Conservation (phyloP, 2,888 invertebrate genomes). For the Dasypolia templi region DNA sequence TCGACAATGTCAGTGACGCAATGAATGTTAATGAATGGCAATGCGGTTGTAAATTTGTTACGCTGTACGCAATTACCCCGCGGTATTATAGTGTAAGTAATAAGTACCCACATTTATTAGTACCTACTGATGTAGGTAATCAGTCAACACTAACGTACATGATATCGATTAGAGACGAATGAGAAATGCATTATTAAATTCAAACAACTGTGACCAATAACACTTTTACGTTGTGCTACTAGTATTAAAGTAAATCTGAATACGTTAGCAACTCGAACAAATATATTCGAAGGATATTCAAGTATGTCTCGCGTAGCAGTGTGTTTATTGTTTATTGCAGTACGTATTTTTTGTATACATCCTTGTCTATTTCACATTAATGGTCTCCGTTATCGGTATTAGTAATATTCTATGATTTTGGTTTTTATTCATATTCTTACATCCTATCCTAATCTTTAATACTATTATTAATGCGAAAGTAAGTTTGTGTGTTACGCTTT, state of each 20-base stretch:
- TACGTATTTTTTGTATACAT: conserved; percentile 37
- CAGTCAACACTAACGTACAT: conserved; percentile 21
- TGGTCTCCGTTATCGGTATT: not conserved
- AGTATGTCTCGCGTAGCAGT: conserved; percentile 40
- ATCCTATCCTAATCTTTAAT: too few species aligned
- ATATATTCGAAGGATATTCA: not conserved
- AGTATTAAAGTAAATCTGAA: conserved; percentile 13
- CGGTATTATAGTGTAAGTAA: not conserved
- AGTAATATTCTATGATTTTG: not conserved
- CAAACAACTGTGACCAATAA: conserved; percentile 32
- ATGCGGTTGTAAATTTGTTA: too few species aligned
- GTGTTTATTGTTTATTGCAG: conserved; percentile 43
- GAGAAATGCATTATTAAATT: conserved; percentile 32
- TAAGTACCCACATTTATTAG: not conserved
- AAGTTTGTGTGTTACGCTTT: too few species aligned
- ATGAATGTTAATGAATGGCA: too few species aligned
- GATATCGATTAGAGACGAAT: conserved; percentile 24
- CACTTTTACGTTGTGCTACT: not conserved
- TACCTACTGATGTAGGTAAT: conserved; percentile 6
- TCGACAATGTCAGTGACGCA: too few species aligned
- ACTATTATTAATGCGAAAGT: too few species aligned
- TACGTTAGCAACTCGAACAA: not conserved
- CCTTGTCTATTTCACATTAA: too few species aligned
- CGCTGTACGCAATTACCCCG: not conserved
- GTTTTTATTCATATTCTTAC: not conserved